phyloP scores from a whole-genome alignment of 2,797 vertebrate species.

The Alca torda region DNA sequence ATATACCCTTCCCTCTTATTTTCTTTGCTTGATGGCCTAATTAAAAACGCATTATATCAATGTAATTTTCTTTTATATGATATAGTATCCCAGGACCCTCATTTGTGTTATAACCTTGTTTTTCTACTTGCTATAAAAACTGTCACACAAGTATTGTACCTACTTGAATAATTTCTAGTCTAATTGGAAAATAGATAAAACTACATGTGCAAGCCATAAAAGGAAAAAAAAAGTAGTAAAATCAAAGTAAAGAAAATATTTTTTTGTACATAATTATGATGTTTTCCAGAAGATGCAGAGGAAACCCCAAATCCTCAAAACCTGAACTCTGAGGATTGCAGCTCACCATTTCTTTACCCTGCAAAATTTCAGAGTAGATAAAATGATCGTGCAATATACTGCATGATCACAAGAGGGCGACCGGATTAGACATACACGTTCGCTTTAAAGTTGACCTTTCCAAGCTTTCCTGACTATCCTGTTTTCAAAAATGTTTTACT shows the following conservation, averaged over 20 bases:
- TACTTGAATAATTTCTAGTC: not conserved
- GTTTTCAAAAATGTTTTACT: not conserved
- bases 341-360: not conserved
- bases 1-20: not conserved
- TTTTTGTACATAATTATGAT: not conserved
- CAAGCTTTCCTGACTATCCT: not conserved
- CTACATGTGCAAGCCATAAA: not conserved
- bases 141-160: not conserved
- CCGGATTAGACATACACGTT: fast-evolving
- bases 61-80: not conserved
- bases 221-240: not conserved
- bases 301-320: too few species aligned
- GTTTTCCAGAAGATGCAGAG: not conserved
- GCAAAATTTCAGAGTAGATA: not conserved
- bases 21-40: not conserved
- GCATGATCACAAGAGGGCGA: not conserved
- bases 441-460: not conserved
- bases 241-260: not conserved
- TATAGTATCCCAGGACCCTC: not conserved
- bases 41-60: not conserved
- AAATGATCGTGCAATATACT: not conserved
- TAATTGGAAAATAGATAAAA: not conserved
- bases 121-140: not conserved
- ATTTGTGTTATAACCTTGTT: not conserved
- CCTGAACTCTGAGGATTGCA: not conserved